Evolutionary conservation across 2,888 invertebrate genomes (phyloP), one percentile per base, ranked within the genome.

Genomic region (Pachymerium ferrugineum): DNA sequence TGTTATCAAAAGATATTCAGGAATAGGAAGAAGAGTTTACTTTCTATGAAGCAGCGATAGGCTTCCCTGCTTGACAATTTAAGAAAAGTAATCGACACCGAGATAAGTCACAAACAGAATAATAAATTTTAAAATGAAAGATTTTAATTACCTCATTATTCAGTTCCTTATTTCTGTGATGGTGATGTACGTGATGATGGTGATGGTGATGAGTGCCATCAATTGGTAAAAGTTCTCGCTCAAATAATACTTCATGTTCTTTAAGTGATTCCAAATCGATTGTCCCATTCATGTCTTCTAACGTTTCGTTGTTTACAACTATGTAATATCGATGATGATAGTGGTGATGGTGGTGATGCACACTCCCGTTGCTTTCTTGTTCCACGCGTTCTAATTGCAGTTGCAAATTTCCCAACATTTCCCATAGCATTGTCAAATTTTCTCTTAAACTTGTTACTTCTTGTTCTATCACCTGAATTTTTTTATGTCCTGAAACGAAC

Each of bases 341-440:
- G 22, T 70, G 70, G 30, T 70, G 70, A 31, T 70, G 70, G 35
- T 70, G 70, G 19, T 33, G 33, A 3, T 33, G 30, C 4, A 47
- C 16, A n/a, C 16, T 10, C 1, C 1, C 12, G 31, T 10, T 19
- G n/a, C 30, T 31, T 14, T 74, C 74, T 2, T 71, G 16, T 71
- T 74, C 74, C 3, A 71, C 42, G 14, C 14, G 71, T 47, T 74
- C 70, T 16, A 74, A 28, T 35, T 69, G 68, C 5, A 42, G n/a
- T 16, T 67, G 68, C 14, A 70, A 35, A 42, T 54, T 16, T 6
- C 42, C 14, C 16, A 74, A 22, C n/a, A 31, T 33, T 16, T 74
- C 69, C 74, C 74, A 74, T 22, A 74, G 22, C 22, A 14, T 12
- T 16, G 71, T 54, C 3, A 74, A 16, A 19, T 74, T 71, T 25